phyloP scores from a whole-genome alignment of 1,140 invertebrate genomes.

The Lordiphosa mommai region DNA sequence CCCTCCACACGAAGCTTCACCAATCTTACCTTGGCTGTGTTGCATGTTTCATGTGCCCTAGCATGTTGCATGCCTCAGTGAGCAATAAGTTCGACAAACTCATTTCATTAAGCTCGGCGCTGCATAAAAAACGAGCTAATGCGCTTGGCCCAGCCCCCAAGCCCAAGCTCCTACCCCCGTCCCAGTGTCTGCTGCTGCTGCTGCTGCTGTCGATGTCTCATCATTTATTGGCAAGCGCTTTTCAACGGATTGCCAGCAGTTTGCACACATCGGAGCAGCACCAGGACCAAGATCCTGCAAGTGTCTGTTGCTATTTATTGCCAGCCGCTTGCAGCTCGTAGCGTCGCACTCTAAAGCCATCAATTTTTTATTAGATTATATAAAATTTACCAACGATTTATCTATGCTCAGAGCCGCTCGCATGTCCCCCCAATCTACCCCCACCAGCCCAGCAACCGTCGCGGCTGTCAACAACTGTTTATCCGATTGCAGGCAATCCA shows the following conservation, averaged over 20 bases:
- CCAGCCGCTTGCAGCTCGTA: constrained; percentile 27
- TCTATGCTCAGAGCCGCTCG: constrained; percentile 56
- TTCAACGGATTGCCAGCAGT: constrained; percentile 67
- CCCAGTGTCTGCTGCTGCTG: constrained; percentile 1
- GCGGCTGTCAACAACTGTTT: background rate
- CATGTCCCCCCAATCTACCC: constrained; percentile 9
- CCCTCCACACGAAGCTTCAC: background rate
- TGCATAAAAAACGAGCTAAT: constrained; percentile 71
- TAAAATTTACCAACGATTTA: constrained; percentile 77
- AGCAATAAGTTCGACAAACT: constrained; percentile 76
- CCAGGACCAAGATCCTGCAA: constrained; percentile 1
- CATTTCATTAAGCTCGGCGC: constrained; percentile 70
- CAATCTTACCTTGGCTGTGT: constrained; percentile 5
- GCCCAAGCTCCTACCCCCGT: background rate
- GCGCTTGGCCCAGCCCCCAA: constrained; percentile 23
- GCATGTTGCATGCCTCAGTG: constrained; percentile 70
- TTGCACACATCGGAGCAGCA: constrained; percentile 25
- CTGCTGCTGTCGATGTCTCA: constrained; percentile 19
- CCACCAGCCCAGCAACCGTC: background rate
- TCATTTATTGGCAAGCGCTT: constrained; percentile 74
- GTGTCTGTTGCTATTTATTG: constrained; percentile 68
- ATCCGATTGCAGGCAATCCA: constrained; percentile 43
- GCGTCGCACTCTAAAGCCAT: constrained; percentile 66
- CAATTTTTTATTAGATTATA: constrained; percentile 77
- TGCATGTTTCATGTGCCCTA: constrained; percentile 6